Evolutionary conservation across 1,140 invertebrate species (phyloP).

Genomic region (Euura lappo): DNA sequence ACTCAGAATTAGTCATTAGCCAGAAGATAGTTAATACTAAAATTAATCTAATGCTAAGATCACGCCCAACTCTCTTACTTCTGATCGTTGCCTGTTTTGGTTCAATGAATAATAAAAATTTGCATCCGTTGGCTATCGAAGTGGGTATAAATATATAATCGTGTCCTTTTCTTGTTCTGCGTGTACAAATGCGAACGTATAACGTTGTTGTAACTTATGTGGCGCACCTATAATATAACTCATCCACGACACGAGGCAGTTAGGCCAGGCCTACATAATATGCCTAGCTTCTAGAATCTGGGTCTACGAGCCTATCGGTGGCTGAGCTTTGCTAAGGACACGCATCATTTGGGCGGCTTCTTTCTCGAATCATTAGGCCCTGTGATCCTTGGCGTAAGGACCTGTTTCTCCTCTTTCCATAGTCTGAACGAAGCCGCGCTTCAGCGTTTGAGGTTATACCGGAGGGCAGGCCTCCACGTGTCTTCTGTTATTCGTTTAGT

Average conservation of each 20-base stretch:
- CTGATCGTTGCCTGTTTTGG: too few relatives aligned
- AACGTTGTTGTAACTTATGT: neutral
- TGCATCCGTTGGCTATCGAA: too few relatives aligned
- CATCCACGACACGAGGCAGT: neutral
- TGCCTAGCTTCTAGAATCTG: neutral
- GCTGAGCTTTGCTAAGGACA: conserved; percentile 6
- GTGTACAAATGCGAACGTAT: too few relatives aligned
- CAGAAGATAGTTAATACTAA: too few relatives aligned
- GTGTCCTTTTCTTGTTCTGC: too few relatives aligned
- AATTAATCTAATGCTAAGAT: too few relatives aligned
- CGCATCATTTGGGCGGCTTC: conserved; percentile 2
- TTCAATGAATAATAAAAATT: too few relatives aligned
- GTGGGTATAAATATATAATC: too few relatives aligned
- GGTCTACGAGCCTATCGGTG: conserved; percentile 2
- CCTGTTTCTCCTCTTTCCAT: conserved; percentile 4
- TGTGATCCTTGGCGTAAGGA: neutral
- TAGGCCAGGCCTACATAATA: neutral
- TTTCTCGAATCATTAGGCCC: neutral
- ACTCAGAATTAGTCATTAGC: too few relatives aligned
- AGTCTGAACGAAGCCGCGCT: neutral
- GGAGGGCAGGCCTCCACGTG: conserved; percentile 2
- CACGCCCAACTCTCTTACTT: too few relatives aligned
- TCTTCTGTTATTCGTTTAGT: conserved; percentile 3
- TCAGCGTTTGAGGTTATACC: conserved; percentile 1
- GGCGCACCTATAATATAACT: neutral